These are phyloP conservation scores for Numenius phaeopus DNA, from an alignment of 2,797 vertebrate species.

Conservation along the genomic window DNA sequence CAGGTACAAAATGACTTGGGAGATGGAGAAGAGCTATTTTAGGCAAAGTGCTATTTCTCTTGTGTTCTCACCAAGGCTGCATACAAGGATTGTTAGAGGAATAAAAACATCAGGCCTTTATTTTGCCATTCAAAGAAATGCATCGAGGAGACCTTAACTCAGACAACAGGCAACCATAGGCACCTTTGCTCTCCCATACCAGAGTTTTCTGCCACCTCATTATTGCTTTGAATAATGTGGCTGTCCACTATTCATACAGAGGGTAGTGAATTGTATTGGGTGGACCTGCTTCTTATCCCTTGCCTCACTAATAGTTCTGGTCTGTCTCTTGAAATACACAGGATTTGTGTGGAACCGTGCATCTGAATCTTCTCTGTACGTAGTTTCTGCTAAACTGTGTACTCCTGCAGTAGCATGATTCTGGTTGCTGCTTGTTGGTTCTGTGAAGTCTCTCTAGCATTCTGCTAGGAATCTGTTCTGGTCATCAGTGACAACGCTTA, in stretches of 20 bases:
- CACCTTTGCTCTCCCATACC: neutral
- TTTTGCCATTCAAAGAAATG: neutral
- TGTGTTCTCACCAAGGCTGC: neutral
- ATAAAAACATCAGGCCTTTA: neutral
- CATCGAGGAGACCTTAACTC: neutral
- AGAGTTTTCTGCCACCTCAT: neutral
- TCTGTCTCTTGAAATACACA: neutral
- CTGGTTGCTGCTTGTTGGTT: neutral
- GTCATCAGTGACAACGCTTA: neutral
- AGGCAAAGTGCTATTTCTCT: neutral
- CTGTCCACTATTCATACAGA: neutral
- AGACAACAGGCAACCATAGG: neutral
- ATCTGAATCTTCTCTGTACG: neutral
- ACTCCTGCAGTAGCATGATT: neutral
- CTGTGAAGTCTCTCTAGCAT: neutral
- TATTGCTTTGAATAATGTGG: neutral
- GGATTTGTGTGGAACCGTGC: neutral
- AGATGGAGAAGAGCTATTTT: slow-evolving; percentile 6
- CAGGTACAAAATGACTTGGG: neutral
- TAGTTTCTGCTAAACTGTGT: neutral
- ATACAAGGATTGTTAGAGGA: neutral
- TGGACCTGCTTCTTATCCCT: neutral
- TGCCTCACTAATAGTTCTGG: neutral
- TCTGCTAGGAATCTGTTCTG: neutral
- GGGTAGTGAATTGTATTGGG: neutral